Percentiles rank a stretch among this genome's conserved stretches.
Conservation (phyloP, 2,888 invertebrate genomes). For the Neelides folsomi region DNA sequence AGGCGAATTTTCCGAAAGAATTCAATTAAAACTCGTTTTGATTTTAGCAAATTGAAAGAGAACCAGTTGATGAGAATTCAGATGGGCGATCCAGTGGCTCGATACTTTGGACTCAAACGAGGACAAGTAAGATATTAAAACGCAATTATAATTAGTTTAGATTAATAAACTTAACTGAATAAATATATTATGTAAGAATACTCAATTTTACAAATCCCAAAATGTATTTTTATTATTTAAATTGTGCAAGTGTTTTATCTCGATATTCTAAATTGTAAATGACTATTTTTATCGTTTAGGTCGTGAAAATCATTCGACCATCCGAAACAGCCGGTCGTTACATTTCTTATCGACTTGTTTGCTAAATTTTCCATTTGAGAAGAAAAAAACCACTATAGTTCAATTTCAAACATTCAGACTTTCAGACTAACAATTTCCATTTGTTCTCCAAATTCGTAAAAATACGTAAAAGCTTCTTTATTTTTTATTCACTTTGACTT, state of each 20-base stretch:
- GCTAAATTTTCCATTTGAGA: slow-evolving; percentile 41
- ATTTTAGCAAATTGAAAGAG: slow-evolving; percentile 77
- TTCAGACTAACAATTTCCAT: no score
- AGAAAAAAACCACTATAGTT: no score
- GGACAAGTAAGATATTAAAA: slow-evolving; percentile 58
- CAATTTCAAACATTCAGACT: no score
- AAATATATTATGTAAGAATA: no score
- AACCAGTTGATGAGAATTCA: slow-evolving; percentile 99
- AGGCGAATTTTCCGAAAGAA: no score
- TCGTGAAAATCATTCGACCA: slow-evolving; percentile 93
- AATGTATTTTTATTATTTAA: no score
- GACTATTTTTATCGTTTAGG: slow-evolving; percentile 45
- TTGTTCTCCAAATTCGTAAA: no score
- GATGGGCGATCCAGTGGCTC: slow-evolving; percentile 92
- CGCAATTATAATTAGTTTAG: neutral
- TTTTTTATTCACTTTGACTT: no score
- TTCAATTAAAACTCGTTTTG: neutral
- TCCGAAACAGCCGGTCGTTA: slow-evolving; percentile 98
- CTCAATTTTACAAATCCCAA: no score
- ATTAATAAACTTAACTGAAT: neutral
- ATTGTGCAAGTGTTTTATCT: no score
- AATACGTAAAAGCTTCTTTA: no score
- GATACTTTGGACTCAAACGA: slow-evolving; percentile 95
- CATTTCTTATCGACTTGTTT: slow-evolving; percentile 91
- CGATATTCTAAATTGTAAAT: neutral